Evolutionary conservation across 2,888 invertebrate genomes (phyloP).

Genomic region (Stegophylla sp.): DNA sequence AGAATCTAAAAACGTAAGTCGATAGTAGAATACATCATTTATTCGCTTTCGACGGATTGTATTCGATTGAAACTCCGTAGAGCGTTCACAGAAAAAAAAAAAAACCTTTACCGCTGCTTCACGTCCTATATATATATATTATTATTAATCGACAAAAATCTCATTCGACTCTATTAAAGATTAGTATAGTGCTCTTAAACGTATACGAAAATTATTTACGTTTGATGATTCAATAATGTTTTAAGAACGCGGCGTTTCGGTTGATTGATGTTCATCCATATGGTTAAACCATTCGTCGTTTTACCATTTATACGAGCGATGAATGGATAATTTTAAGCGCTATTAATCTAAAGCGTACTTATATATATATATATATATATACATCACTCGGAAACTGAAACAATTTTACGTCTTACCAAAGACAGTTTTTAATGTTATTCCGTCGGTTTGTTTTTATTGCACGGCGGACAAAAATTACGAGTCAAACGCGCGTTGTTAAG

Average conservation of each 20-base stretch:
- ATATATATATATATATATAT: too few species aligned
- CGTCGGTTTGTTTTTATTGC: not conserved
- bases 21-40: too few species aligned
- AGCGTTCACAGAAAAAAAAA: too few species aligned
- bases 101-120: too few species aligned
- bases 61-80: too few species aligned
- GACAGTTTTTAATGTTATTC: not conserved
- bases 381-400: constrained; percentile 11
- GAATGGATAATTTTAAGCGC: constrained; percentile 25
- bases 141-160: not conserved
- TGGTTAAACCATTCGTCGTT: not conserved
- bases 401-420: not conserved
- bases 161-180: not conserved
- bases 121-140: not conserved
- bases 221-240: constrained; percentile 44
- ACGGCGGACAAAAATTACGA: not conserved
- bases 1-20: too few species aligned
- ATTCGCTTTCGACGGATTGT: too few species aligned
- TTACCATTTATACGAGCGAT: not conserved
- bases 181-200: not conserved
- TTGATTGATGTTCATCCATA: constrained; percentile 38
- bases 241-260: constrained; percentile 19
- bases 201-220: not conserved
- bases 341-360: constrained; percentile 27
- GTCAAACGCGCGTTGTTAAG: not conserved